Evolutionary conservation across 1,140 invertebrate species (phyloP).

Genomic region (Papilio helenus): DNA sequence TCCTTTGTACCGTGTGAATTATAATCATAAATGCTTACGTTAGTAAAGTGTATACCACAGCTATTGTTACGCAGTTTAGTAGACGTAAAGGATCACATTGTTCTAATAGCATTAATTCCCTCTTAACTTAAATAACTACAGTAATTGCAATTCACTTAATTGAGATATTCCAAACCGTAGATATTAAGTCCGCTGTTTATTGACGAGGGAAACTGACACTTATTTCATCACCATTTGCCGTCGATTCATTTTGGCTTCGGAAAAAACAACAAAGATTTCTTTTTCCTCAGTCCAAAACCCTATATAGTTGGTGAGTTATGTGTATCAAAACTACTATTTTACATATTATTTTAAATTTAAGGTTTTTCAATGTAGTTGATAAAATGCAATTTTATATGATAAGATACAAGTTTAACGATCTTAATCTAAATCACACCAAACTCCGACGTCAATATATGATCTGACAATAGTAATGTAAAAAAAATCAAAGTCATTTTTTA

Average conservation of each 20-base stretch:
- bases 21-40: slow-evolving; percentile 6
- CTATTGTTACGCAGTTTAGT: not conserved
- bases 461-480: not conserved
- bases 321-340: too few species aligned
- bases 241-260: not conserved
- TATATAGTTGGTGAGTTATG: too few species aligned
- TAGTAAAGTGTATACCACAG: not conserved
- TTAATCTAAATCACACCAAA: not conserved
- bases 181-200: not conserved
- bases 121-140: not conserved
- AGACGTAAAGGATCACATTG: not conserved
- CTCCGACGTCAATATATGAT: not conserved
- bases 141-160: not conserved
- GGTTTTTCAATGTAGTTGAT: not conserved
- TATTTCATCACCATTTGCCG: not conserved
- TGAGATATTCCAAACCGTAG: not conserved
- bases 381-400: not conserved
- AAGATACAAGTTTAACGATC: not conserved
- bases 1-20: slow-evolving; percentile 2
- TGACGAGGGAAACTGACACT: not conserved
- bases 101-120: not conserved
- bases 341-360: not conserved
- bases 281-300: too few species aligned
- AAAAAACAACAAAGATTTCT: too few species aligned
- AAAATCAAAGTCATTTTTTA: not conserved